Percentiles rank a stretch among this genome's conserved stretches.
Evolutionary conservation across 2,113 vertebrate species (phyloP).

Genomic region (Sinocyclocheilus maitianheensis): DNA sequence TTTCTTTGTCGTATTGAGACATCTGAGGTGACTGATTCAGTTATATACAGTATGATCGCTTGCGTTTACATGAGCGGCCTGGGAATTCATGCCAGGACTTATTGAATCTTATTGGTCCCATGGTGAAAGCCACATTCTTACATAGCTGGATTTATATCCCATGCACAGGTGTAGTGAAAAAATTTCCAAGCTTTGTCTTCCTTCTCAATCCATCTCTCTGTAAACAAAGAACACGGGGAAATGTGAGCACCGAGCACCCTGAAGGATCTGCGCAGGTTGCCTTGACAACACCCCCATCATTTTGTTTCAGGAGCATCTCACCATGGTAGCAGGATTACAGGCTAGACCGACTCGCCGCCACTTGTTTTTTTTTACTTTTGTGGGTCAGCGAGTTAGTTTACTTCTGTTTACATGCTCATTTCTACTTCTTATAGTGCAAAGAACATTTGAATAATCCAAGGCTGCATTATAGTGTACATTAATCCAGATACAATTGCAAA

Average conservation of each 20-base stretch:
- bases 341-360: not conserved
- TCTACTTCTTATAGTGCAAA: not conserved
- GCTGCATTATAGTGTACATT: not conserved
- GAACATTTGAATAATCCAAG: not conserved
- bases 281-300: conserved; percentile 34
- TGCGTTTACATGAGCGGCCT: not conserved
- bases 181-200: not conserved
- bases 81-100: not conserved
- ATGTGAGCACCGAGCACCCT: not conserved
- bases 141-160: not conserved
- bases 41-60: not conserved
- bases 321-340: not conserved
- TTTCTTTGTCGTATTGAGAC: not conserved
- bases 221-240: not conserved
- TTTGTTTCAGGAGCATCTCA: conserved; percentile 3
- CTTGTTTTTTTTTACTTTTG: not conserved
- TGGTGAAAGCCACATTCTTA: not conserved
- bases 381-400: conserved; percentile 12
- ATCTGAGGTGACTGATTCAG: not conserved
- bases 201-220: not conserved
- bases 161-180: conserved; percentile 1
- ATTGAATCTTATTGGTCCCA: not conserved
- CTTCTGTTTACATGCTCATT: not conserved
- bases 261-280: not conserved
- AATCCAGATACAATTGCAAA: not conserved